phyloP scores from a whole-genome alignment of 2,113 vertebrate species.

The Phocoena phocoena region DNA sequence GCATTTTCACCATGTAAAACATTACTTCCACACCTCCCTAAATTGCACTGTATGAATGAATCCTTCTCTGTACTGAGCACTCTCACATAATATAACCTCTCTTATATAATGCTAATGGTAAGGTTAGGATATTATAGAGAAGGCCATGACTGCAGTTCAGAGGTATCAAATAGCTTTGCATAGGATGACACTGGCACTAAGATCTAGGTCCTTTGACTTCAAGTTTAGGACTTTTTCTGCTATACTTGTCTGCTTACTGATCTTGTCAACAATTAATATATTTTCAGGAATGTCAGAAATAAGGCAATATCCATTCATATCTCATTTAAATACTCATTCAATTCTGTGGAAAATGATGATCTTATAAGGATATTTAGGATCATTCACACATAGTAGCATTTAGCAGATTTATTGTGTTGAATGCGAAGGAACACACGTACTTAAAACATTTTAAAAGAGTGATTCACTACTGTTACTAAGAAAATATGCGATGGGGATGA shows the following conservation, averaged over 20 bases:
- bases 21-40: background rate
- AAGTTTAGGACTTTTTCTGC: background rate
- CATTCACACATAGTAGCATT: background rate
- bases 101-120: background rate
- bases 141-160: background rate
- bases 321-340: background rate
- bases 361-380: background rate
- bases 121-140: background rate
- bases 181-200: background rate
- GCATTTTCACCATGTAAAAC: background rate
- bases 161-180: background rate
- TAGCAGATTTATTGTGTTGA: background rate
- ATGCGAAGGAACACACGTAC: slow-evolving; percentile 7
- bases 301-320: background rate
- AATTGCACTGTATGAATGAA: no score
- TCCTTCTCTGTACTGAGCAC: background rate
- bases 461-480: slow-evolving; percentile 80
- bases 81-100: background rate
- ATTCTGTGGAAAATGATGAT: background rate
- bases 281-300: slow-evolving; percentile 19
- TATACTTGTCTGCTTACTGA: background rate
- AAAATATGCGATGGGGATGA: slow-evolving; percentile 75
- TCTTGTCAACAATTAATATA: background rate
- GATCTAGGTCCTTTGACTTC: background rate
- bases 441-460: slow-evolving; percentile 67